A percentile compares a stretch with the other conserved stretches of the same genome.
Evolutionary conservation across 1,140 invertebrate species (phyloP).

Genomic region (Campoletis sonorensis): DNA sequence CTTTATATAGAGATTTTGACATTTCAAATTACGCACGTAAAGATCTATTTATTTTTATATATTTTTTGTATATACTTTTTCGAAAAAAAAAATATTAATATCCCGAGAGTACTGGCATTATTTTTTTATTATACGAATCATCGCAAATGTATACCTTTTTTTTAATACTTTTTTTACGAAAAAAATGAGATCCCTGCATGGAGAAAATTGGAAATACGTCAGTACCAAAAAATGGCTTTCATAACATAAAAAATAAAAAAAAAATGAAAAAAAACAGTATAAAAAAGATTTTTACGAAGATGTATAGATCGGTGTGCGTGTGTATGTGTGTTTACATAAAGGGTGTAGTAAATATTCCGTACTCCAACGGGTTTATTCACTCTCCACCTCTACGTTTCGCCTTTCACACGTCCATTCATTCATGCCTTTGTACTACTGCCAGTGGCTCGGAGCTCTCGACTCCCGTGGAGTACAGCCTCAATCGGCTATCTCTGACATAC

Average conservation of each 20-base stretch:
- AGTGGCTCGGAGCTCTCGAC: slow-evolving; percentile 23
- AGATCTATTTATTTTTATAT: no score
- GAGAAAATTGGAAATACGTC: no score
- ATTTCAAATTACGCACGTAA: no score
- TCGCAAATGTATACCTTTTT: no score
- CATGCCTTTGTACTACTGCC: slow-evolving; percentile 44
- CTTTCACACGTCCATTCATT: slow-evolving; percentile 46
- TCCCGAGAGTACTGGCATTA: no score
- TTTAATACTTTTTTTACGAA: no score
- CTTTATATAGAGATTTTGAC: no score
- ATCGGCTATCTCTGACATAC: slow-evolving; percentile 35
- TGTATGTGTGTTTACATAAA: background rate
- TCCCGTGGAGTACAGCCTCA: slow-evolving; percentile 21
- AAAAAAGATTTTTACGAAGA: slow-evolving; percentile 8
- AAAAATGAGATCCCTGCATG: background rate
- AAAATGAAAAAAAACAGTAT: background rate
- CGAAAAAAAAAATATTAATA: no score
- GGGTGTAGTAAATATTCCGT: slow-evolving; percentile 39
- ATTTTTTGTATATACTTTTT: no score
- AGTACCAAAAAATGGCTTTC: no score
- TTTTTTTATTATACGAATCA: no score
- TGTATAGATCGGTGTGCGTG: background rate
- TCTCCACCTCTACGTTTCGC: slow-evolving; percentile 24
- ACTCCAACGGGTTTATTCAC: slow-evolving; percentile 38
- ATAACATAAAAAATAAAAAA: background rate